A percentile compares a stretch with the other conserved stretches of the same genome.
These are phyloP conservation scores for Orchesella cincta DNA, from an alignment of 1,140 invertebrate genomes.

Conservation along the genomic window DNA sequence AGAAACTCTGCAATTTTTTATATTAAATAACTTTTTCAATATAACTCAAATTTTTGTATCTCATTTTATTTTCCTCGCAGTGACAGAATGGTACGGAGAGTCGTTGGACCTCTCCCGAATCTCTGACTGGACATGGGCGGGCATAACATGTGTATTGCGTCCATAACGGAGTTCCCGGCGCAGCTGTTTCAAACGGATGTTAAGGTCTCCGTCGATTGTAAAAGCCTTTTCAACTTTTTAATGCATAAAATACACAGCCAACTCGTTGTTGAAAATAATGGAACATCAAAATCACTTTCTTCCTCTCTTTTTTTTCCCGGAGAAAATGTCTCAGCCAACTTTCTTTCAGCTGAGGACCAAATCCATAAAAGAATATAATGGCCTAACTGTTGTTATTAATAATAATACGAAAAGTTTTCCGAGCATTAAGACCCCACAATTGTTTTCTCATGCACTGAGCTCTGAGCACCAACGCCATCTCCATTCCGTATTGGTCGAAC, in stretches of 20 bases:
- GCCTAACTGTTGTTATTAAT: not conserved
- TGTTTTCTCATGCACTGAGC: too few species aligned
- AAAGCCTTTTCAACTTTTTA: slow-evolving; percentile 53
- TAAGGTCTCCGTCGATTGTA: slow-evolving; percentile 90
- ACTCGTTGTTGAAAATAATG: not conserved
- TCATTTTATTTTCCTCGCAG: slow-evolving; percentile 57
- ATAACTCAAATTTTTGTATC: not conserved
- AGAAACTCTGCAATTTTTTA: too few species aligned
- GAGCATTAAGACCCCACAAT: not conserved
- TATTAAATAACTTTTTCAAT: not conserved
- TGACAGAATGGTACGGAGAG: slow-evolving; percentile 79
- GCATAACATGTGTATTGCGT: slow-evolving; percentile 46
- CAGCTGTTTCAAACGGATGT: slow-evolving; percentile 83
- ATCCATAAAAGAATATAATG: not conserved
- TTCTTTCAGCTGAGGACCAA: not conserved
- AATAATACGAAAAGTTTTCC: not conserved
- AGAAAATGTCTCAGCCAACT: not conserved
- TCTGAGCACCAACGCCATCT: too few species aligned
- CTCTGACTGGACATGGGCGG: slow-evolving; percentile 75
- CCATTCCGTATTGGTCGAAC: too few species aligned
- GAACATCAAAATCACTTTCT: not conserved
- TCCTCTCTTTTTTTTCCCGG: not conserved
- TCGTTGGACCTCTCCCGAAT: slow-evolving; percentile 80
- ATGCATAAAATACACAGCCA: not conserved
- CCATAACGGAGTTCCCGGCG: slow-evolving; percentile 55